These are phyloP conservation scores for Phalacrocorax carbo DNA, from an alignment of 2,113 vertebrate genomes.

Conservation along the genomic window DNA sequence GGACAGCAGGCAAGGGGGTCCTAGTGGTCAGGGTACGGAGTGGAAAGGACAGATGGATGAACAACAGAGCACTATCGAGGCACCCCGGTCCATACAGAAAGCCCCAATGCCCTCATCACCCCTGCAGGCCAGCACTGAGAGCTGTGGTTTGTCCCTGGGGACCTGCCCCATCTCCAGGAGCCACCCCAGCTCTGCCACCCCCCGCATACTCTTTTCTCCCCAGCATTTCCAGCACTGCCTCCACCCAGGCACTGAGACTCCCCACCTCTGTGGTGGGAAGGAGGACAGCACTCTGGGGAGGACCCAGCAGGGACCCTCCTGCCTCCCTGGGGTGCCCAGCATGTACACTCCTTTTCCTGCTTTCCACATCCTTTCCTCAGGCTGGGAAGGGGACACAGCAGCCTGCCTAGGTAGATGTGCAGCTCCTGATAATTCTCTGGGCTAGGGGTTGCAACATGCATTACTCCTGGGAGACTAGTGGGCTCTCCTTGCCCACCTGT, in stretches of 20 bases:
- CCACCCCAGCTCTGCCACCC: not conserved
- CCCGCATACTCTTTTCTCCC: not conserved
- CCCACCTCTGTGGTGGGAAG: conserved; percentile 28
- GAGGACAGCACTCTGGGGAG: not conserved
- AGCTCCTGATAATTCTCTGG: too few species aligned
- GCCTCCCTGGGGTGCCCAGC: not conserved
- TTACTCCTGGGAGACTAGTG: not conserved
- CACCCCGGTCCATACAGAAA: not conserved
- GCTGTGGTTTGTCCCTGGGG: not conserved
- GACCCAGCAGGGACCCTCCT: not conserved
- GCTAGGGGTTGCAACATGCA: not conserved
- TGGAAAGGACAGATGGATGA: not conserved
- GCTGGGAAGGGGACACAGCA: not conserved
- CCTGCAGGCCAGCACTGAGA: not conserved
- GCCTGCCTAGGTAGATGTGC: not conserved
- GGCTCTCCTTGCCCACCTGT: not conserved
- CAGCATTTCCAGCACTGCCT: not conserved
- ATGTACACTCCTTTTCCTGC: not conserved
- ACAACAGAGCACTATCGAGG: not conserved
- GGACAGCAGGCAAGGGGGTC: not conserved
- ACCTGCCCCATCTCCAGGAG: not conserved
- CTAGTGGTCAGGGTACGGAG: not conserved
- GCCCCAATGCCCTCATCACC: not conserved
- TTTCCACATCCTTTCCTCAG: not conserved
- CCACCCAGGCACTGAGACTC: not conserved